phyloP scores from a whole-genome alignment of 2,888 invertebrate genomes.

The Busseola fusca region DNA sequence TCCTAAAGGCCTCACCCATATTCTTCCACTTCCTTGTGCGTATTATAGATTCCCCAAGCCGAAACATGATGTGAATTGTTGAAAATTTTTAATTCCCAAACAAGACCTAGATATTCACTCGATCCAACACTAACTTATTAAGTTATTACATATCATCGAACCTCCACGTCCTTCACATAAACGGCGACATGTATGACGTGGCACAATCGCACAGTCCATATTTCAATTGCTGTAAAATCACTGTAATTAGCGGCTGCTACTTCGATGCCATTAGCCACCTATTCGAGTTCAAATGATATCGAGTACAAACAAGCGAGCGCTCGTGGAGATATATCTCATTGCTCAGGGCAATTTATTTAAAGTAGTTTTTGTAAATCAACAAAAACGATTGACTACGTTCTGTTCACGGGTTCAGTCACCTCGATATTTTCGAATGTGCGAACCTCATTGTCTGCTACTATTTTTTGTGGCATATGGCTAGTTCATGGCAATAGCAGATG shows the following conservation, averaged over 20 bases:
- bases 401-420: constrained; percentile 83
- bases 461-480: constrained; percentile 85
- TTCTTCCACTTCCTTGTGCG: too few relatives aligned
- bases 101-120: background rate
- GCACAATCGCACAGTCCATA: constrained; percentile 25
- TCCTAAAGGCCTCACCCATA: too few relatives aligned
- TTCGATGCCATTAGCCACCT: constrained; percentile 58
- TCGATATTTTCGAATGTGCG: constrained; percentile 85
- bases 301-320: constrained; percentile 63
- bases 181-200: constrained; percentile 24
- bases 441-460: constrained; percentile 83
- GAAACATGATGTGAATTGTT: background rate
- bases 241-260: constrained; percentile 60
- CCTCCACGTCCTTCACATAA: constrained; percentile 25
- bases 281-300: constrained; percentile 61
- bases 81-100: background rate
- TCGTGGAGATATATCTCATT: constrained; percentile 70
- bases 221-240: constrained; percentile 43
- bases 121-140: constrained; percentile 2
- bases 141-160: background rate
- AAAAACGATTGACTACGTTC: constrained; percentile 83
- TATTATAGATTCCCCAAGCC: too few relatives aligned
- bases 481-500: constrained; percentile 77
- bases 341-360: constrained; percentile 77
- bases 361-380: constrained; percentile 80